Base-by-base conservation (phyloP, 2,797 vertebrate genomes). In the Distichodus sexfasciatus region DNA sequence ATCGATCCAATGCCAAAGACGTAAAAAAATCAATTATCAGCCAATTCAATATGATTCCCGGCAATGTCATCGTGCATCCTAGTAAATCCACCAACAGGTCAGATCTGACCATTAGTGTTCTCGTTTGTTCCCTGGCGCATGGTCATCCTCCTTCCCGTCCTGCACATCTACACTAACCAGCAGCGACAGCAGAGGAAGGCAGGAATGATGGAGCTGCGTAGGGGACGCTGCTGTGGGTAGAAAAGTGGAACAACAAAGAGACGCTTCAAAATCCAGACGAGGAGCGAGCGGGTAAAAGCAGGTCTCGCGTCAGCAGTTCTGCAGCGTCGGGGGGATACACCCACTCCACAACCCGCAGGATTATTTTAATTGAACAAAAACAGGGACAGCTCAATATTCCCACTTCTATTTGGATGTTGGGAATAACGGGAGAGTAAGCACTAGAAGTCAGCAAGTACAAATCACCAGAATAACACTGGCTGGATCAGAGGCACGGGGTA, bases 141-240 rank as follows among this genome's bases (percentile, higher is more conserved):
- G n/a, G n/a, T n/a, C n/a, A n/a, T 48, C 35, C 35, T 58, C 29
- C 1, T 12, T 64, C 63, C 26, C 41, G 55, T 41, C 40, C 36
- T n/a, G 31, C 47, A 44, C 38, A 70, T 44, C 46, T 68, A 58
- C 55, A 48, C 44, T 65, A 74, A 79, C 74, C 66, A 72, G 71
- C 53, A 63, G 48, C 66, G 69, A 69, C 65, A 74, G 66, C 31
- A 21, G 23, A 77, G 62, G 65, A 75, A 73, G 53, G 38, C 26
- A 63, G 60, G 70, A 80, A 77, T 66, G 51, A 66, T 58, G 60
- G 48, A 41, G 51, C 61, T 58, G 19, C 44, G 43, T 53, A 69
- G 75, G 43, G 28, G 60, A 58, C 46, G 35, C 59, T 50, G 43
- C 65, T 65, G 46, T 61, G 59, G 35, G 41, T 51, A n/a, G 40